These are phyloP conservation scores for Pogonocichla stellata DNA, from an alignment of 2,113 vertebrate genomes.

Conservation along the genomic window DNA sequence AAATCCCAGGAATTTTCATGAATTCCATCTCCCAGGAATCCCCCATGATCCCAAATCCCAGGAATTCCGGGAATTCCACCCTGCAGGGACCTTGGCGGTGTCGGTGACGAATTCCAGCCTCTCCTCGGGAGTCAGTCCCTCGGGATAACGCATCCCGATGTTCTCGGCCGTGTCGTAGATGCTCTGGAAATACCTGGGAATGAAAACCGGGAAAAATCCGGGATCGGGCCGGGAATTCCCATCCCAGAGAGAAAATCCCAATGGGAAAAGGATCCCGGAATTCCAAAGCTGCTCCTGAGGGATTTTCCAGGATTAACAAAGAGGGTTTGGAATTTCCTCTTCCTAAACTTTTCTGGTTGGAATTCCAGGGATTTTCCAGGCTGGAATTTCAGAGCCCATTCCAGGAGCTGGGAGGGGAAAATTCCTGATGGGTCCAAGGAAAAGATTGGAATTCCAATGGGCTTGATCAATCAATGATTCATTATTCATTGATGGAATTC, in stretches of 20 bases:
- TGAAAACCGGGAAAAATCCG: accelerated
- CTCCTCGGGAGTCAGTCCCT: not conserved
- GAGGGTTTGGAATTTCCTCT: accelerated
- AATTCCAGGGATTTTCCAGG: not conserved
- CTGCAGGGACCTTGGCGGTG: not conserved
- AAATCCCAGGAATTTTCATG: not conserved
- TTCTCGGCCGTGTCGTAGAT: not conserved
- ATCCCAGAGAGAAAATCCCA: accelerated
- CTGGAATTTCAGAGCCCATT: not conserved
- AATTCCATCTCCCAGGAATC: not conserved
- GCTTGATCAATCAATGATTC: accelerated
- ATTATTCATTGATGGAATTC: not conserved
- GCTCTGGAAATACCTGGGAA: not conserved
- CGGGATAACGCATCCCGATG: not conserved
- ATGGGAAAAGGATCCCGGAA: not conserved
- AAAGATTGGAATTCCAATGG: not conserved
- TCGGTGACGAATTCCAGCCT: not conserved
- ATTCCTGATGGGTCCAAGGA: not conserved
- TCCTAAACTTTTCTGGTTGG: not conserved
- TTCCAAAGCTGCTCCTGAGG: not conserved
- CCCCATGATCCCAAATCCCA: not conserved
- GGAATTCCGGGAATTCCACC: not conserved
- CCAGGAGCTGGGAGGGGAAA: no score
- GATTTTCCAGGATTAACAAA: not conserved
- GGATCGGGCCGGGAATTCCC: not conserved